phyloP scores from a whole-genome alignment of 2,888 invertebrate genomes.

The Brassicogethes aeneus region DNA sequence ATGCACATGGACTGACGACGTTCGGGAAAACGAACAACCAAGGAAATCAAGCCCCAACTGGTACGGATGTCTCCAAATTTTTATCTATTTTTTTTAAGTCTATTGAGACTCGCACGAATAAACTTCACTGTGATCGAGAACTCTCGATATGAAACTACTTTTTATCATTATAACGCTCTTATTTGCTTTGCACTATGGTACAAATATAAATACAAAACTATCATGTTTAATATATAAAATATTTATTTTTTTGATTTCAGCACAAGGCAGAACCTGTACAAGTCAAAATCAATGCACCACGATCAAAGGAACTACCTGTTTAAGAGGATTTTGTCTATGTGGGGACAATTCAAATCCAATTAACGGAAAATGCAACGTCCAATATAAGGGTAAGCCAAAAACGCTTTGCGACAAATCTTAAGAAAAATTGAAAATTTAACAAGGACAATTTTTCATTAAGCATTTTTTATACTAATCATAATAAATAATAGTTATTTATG shows the following conservation, averaged over 20 bases:
- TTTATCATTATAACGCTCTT: no score
- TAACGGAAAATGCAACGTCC: conserved; percentile 32
- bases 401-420: no score
- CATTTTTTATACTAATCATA: no score
- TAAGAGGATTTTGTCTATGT: conserved; percentile 32
- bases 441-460: no score
- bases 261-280: conserved; percentile 29
- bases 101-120: conserved; percentile 20
- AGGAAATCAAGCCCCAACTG: conserved; percentile 24
- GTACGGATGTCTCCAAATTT: conserved; percentile 23
- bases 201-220: neutral
- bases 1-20: conserved; percentile 40
- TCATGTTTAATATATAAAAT: neutral
- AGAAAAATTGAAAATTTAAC: no score
- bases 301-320: conserved; percentile 35
- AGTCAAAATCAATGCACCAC: conserved; percentile 32
- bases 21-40: conserved; percentile 37
- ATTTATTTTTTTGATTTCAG: conserved; percentile 19
- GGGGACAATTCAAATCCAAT: conserved; percentile 35
- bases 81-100: conserved; percentile 7
- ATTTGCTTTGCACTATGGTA: neutral
- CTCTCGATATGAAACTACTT: no score
- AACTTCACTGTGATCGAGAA: no score
- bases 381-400: conserved; percentile 33
- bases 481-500: no score